These are phyloP conservation scores for Sycophila sp. DNA, from an alignment of 1,140 invertebrate species.

Conservation along the genomic window DNA sequence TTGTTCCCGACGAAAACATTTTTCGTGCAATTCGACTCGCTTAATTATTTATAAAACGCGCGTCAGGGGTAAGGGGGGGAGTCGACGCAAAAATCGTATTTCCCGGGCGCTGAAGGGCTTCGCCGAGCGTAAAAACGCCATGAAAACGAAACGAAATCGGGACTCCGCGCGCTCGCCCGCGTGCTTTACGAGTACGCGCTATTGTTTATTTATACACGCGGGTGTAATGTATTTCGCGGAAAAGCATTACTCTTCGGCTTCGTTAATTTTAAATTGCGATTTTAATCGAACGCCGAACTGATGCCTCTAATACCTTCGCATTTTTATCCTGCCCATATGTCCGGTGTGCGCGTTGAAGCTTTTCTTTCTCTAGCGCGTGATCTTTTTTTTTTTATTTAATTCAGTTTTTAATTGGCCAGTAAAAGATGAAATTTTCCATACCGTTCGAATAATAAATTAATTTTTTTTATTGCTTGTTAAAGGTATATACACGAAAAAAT, in stretches of 20 bases:
- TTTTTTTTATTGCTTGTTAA: no score
- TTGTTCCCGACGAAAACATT: slow-evolving; percentile 17
- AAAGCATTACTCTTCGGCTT: slow-evolving; percentile 24
- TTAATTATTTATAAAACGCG: slow-evolving; percentile 30
- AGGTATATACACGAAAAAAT: no score
- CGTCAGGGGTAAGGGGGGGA: no score
- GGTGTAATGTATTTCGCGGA: neutral
- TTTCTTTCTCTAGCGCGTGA: no score
- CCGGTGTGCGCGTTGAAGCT: no score
- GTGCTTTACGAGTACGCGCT: slow-evolving; percentile 12
- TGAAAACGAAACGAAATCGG: slow-evolving; percentile 21
- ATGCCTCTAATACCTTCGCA: neutral
- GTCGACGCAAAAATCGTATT: slow-evolving; percentile 20
- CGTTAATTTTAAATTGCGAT: slow-evolving; percentile 25
- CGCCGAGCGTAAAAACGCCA: slow-evolving; percentile 9
- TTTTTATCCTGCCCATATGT: no score
- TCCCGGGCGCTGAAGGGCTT: neutral
- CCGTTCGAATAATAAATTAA: neutral
- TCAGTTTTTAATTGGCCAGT: neutral
- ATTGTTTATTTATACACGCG: slow-evolving; percentile 29
- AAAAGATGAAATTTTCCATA: neutral
- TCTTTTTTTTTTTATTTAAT: no score
- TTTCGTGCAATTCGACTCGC: neutral
- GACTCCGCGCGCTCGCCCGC: neutral
- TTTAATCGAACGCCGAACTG: slow-evolving; percentile 1